These are phyloP conservation scores for Acholoe squamosa DNA, from an alignment of 2,888 invertebrate species.

Conservation along the genomic window DNA sequence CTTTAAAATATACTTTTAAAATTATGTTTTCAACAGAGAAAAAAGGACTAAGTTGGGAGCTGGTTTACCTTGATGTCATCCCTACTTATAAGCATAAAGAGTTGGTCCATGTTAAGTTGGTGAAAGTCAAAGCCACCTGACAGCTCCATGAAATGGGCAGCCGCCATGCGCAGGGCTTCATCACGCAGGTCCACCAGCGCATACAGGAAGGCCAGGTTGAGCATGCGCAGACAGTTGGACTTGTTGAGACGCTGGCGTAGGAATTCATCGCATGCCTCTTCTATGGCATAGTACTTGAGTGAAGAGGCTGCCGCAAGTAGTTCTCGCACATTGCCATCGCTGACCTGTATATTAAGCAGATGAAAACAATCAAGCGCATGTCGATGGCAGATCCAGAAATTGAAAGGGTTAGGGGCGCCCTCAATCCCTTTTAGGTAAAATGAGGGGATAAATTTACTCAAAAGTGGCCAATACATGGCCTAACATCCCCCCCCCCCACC, in stretches of 20 bases:
- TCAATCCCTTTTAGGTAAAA: too few species aligned
- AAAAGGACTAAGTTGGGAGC: too few species aligned
- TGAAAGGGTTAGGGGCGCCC: too few species aligned
- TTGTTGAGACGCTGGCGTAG: slow-evolving; percentile 70
- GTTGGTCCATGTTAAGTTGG: slow-evolving; percentile 71
- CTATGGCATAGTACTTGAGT: slow-evolving; percentile 72
- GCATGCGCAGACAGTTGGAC: slow-evolving; percentile 73
- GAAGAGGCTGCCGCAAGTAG: slow-evolving; percentile 71
- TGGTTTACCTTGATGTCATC: slow-evolving; percentile 62
- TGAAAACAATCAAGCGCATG: too few species aligned
- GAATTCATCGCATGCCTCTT: slow-evolving; percentile 74
- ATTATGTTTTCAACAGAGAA: too few species aligned
- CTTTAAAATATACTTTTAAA: too few species aligned
- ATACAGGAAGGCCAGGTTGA: slow-evolving; percentile 72
- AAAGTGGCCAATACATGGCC: too few species aligned
- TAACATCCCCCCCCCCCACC: too few species aligned
- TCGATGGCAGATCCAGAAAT: too few species aligned
- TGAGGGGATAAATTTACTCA: too few species aligned
- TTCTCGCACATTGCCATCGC: slow-evolving; percentile 72
- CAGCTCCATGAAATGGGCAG: slow-evolving; percentile 72
- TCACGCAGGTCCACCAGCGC: slow-evolving; percentile 70
- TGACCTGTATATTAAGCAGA: slow-evolving; percentile 66
- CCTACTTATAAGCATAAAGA: slow-evolving; percentile 55
- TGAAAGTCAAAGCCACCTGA: slow-evolving; percentile 71
- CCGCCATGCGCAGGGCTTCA: slow-evolving; percentile 70